These are phyloP conservation scores for Ladona fulva DNA, from an alignment of 1,140 invertebrate species.

Conservation along the genomic window DNA sequence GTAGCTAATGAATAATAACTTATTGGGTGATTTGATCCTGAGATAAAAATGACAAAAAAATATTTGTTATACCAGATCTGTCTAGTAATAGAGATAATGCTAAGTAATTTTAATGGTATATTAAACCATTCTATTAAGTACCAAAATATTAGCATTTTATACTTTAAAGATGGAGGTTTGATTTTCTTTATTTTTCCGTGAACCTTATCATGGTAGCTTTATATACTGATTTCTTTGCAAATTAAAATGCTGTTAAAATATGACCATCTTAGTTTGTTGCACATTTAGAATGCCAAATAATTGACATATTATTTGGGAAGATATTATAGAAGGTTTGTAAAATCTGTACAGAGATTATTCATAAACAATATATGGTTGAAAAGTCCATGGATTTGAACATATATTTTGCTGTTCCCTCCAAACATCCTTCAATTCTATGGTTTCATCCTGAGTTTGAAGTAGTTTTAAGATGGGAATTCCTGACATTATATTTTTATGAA, in stretches of 20 bases:
- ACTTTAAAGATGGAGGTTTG: neutral
- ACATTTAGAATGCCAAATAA: neutral
- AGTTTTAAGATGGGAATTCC: too few species aligned
- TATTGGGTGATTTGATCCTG: neutral
- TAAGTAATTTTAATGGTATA: neutral
- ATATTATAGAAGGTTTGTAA: neutral
- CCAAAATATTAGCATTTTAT: neutral
- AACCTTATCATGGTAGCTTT: neutral
- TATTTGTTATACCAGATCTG: constrained; percentile 2
- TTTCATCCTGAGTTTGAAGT: too few species aligned
- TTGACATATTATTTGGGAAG: neutral
- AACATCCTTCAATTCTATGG: too few species aligned
- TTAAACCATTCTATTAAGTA: neutral
- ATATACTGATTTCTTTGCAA: neutral
- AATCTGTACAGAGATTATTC: constrained; percentile 7
- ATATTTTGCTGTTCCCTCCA: neutral
- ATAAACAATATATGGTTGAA: constrained; percentile 2
- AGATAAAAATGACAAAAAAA: neutral
- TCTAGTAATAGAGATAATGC: neutral
- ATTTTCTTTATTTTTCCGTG: neutral
- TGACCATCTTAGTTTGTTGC: neutral
- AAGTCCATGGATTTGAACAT: neutral
- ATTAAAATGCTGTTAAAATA: neutral
- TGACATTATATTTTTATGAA: too few species aligned
- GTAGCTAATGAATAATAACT: neutral